phyloP scores from a whole-genome alignment of 2,888 invertebrate genomes.

The Eupelmus urozonus region DNA sequence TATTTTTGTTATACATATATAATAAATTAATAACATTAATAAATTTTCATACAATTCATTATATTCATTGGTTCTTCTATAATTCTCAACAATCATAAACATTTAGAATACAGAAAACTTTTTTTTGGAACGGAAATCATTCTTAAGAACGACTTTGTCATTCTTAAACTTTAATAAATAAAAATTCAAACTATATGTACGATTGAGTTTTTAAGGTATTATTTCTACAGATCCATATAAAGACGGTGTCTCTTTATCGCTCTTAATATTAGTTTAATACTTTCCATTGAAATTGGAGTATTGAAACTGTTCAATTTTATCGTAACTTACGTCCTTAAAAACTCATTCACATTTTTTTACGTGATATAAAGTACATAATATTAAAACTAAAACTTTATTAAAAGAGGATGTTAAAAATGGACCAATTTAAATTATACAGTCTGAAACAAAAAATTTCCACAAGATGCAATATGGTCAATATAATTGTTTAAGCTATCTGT shows the following conservation, averaged over 20 bases:
- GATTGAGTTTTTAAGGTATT: constrained; percentile 42
- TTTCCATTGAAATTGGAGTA: neutral
- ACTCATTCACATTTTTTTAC: constrained; percentile 29
- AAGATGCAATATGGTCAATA: too few relatives aligned
- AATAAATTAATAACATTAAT: constrained; percentile 45
- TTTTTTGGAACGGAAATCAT: constrained; percentile 43
- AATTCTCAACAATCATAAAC: constrained; percentile 48
- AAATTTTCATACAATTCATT: constrained; percentile 29
- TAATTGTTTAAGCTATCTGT: constrained; percentile 1
- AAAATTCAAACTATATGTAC: constrained; percentile 28
- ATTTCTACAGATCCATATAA: too few relatives aligned
- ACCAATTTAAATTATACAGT: too few relatives aligned
- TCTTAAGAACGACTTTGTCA: constrained; percentile 7
- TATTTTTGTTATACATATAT: constrained; percentile 44
- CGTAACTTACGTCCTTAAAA: constrained; percentile 10
- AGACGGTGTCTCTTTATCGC: neutral
- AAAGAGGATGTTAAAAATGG: constrained; percentile 52
- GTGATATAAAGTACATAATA: constrained; percentile 19
- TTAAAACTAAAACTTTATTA: constrained; percentile 42
- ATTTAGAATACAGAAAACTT: constrained; percentile 34
- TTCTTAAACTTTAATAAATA: constrained; percentile 39
- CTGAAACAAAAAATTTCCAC: too few relatives aligned
- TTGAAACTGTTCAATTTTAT: constrained; percentile 3
- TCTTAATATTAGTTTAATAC: neutral
- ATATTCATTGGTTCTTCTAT: constrained; percentile 28